Evolutionary conservation across 1,140 invertebrate genomes (phyloP).

Genomic region (Calosoma granatense): DNA sequence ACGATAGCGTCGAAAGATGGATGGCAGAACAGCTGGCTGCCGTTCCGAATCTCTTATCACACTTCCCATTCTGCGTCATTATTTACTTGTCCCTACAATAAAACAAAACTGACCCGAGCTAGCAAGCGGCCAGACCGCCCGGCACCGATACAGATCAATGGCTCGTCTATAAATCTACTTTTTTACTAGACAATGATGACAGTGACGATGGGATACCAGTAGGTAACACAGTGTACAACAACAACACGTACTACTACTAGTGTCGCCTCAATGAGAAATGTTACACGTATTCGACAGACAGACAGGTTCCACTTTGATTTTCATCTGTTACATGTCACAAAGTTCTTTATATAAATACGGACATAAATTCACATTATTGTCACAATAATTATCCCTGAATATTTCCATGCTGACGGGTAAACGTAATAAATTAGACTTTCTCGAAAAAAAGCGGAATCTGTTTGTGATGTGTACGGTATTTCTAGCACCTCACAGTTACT

Average conservation of each 20-base stretch:
- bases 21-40: background rate
- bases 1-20: background rate
- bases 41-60: background rate
- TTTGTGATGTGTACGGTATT: too few species aligned
- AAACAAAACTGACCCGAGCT: background rate
- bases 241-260: too few species aligned
- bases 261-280: too few species aligned
- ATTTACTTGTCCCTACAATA: background rate
- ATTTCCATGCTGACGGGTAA: too few species aligned
- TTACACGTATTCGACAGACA: too few species aligned
- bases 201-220: background rate
- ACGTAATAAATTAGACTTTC: too few species aligned
- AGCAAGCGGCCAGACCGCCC: background rate
- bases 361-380: background rate
- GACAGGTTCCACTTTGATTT: background rate
- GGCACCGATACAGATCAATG: background rate
- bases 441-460: too few species aligned
- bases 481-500: too few species aligned
- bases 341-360: background rate
- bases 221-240: background rate
- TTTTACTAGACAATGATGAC: background rate
- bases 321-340: background rate
- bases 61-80: background rate
- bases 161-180: background rate
- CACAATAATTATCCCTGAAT: background rate